phyloP scores from a whole-genome alignment of 92 coral and sea anemone species.

The Pocillopora meandrina region DNA sequence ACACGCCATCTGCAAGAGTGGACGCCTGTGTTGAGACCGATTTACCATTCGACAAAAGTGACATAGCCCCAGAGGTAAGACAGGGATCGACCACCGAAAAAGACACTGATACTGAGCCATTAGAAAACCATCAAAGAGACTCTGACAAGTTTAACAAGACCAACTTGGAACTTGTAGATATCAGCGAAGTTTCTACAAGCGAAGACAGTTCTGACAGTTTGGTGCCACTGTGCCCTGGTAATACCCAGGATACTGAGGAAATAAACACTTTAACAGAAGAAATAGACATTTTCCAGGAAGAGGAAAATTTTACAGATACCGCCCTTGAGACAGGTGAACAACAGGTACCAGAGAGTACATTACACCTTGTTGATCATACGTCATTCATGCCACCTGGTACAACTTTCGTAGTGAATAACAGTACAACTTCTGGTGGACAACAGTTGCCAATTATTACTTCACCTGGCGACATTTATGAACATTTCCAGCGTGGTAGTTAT shows the following conservation, averaged over 20 bases:
- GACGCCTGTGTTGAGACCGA: too few relatives aligned
- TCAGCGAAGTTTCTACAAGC: neutral
- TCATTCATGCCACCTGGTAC: too few relatives aligned
- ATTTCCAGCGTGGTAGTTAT: neutral
- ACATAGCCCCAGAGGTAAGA: slow-evolving; percentile 19
- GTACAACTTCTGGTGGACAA: too few relatives aligned
- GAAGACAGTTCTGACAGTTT: neutral
- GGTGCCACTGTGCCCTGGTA: neutral
- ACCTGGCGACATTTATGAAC: neutral
- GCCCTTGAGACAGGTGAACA: neutral
- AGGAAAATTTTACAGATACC: neutral
- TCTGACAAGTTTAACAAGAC: neutral
- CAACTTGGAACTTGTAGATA: slow-evolving; percentile 10
- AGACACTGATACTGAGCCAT: neutral
- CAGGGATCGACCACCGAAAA: neutral
- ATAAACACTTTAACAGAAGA: neutral
- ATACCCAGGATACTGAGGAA: neutral
- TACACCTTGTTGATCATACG: too few relatives aligned
- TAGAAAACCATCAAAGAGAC: neutral
- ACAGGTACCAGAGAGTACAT: neutral
- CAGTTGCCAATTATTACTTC: too few relatives aligned
- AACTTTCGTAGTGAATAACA: too few relatives aligned
- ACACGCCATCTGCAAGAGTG: too few relatives aligned
- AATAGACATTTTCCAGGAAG: neutral
- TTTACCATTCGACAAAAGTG: too few relatives aligned